phyloP scores from a whole-genome alignment of 2,113 vertebrate species.

The Xerus inauris region DNA sequence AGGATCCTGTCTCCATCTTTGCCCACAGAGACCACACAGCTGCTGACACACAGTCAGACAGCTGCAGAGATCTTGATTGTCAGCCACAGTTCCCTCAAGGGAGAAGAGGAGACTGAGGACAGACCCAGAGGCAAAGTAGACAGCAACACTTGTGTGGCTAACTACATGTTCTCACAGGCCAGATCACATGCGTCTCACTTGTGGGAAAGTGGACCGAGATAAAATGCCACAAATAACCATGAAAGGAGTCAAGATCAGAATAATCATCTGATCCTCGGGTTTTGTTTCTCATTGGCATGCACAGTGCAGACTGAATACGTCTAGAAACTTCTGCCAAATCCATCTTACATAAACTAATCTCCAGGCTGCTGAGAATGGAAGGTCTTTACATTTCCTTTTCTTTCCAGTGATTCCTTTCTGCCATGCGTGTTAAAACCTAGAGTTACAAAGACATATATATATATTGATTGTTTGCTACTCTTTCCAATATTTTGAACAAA shows the following conservation, averaged over 20 bases:
- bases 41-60: not conserved
- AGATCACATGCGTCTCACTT: not conserved
- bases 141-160: not conserved
- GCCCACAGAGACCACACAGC: not conserved
- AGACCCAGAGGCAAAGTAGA: not conserved
- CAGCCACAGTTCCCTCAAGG: not conserved
- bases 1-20: not conserved
- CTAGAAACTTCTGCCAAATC: not conserved
- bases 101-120: not conserved
- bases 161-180: not conserved
- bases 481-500: conserved; percentile 18
- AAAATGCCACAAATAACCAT: conserved; percentile 51
- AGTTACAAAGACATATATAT: not conserved
- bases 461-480: not conserved
- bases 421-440: not conserved
- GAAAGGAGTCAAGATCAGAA: conserved; percentile 24
- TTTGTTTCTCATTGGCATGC: conserved; percentile 35
- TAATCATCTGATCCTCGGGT: conserved; percentile 14
- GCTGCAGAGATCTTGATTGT: not conserved
- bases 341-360: not conserved
- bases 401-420: conserved; percentile 17
- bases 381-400: not conserved
- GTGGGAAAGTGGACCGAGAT: conserved; percentile 13
- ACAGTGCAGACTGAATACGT: not conserved
- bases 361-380: not conserved